Evolutionary conservation across 2,113 vertebrate genomes (phyloP).

Genomic region (Spermophilus dauricus): DNA sequence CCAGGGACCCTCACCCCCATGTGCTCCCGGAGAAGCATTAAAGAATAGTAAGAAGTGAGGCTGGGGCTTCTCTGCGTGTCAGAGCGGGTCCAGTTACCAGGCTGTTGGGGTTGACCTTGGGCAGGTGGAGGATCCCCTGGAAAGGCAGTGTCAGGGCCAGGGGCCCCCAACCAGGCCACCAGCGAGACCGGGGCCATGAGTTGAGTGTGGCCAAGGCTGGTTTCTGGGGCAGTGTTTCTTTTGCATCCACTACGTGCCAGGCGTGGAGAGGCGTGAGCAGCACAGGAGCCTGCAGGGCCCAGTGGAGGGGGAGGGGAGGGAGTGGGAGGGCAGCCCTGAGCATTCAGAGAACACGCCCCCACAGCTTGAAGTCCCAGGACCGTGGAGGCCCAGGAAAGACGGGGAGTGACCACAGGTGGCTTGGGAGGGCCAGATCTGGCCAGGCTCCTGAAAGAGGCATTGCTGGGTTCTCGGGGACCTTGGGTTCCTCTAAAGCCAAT

Average conservation of each 20-base stretch:
- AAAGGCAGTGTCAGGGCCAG: background rate
- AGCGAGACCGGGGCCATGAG: background rate
- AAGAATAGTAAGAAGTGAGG: background rate
- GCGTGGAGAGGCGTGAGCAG: background rate
- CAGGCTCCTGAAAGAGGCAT: background rate
- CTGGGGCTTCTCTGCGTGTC: background rate
- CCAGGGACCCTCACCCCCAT: rapidly evolving
- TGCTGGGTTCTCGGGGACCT: background rate
- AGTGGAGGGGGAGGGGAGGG: no score
- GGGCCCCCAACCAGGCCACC: background rate
- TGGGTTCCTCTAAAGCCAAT: background rate
- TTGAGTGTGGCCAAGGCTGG: background rate
- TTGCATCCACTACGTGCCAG: background rate
- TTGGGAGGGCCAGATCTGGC: rapidly evolving
- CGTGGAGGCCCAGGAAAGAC: rapidly evolving
- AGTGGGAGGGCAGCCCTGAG: background rate
- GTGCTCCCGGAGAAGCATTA: background rate
- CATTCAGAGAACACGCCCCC: background rate
- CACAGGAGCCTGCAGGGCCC: background rate
- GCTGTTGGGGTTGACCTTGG: no score
- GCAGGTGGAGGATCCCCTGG: background rate
- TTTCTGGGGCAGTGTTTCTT: background rate
- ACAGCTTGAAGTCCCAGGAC: background rate
- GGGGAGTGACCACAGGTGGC: rapidly evolving
- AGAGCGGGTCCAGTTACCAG: background rate